Percentiles rank a stretch among this genome's conserved stretches.
Conservation (phyloP, 2,888 invertebrate species). For the Eudasyphora cyanicolor region DNA sequence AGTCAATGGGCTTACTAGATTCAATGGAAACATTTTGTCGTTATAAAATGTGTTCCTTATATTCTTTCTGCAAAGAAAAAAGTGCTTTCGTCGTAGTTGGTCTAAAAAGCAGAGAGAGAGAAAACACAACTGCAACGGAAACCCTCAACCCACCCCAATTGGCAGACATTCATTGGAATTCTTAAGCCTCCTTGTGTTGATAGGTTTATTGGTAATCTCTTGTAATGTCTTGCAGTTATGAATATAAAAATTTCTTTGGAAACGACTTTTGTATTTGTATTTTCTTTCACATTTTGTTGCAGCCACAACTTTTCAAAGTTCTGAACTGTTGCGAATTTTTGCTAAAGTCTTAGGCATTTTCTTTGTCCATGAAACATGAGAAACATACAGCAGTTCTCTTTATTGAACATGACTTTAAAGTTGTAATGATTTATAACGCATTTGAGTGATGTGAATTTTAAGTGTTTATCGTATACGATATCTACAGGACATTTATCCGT, state of each 20-base stretch:
- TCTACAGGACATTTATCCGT: too few relatives aligned
- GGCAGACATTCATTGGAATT: conserved; percentile 43
- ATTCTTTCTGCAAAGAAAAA: not conserved
- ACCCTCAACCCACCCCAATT: not conserved
- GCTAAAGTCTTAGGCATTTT: not conserved
- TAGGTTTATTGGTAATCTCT: conserved; percentile 67
- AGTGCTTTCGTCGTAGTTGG: not conserved
- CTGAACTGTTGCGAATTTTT: conserved; percentile 9
- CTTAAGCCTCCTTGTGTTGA: conserved; percentile 58
- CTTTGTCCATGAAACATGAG: not conserved
- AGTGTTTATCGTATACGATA: not conserved
- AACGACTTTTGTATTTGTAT: not conserved
- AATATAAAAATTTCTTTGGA: conserved; percentile 49
- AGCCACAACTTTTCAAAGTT: not conserved
- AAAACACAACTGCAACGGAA: not conserved
- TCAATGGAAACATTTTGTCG: too few relatives aligned
- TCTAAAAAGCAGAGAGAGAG: not conserved
- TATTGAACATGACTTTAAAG: conserved; percentile 20
- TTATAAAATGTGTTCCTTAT: not conserved
- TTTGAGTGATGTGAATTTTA: conserved; percentile 9
- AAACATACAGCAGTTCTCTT: not conserved
- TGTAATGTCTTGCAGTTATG: conserved; percentile 52
- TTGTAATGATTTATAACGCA: conserved; percentile 1
- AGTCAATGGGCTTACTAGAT: too few relatives aligned
- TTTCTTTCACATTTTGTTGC: not conserved